These are phyloP conservation scores for Periophthalmus magnuspinnatus DNA, from an alignment of 2,797 vertebrate genomes.

Conservation along the genomic window DNA sequence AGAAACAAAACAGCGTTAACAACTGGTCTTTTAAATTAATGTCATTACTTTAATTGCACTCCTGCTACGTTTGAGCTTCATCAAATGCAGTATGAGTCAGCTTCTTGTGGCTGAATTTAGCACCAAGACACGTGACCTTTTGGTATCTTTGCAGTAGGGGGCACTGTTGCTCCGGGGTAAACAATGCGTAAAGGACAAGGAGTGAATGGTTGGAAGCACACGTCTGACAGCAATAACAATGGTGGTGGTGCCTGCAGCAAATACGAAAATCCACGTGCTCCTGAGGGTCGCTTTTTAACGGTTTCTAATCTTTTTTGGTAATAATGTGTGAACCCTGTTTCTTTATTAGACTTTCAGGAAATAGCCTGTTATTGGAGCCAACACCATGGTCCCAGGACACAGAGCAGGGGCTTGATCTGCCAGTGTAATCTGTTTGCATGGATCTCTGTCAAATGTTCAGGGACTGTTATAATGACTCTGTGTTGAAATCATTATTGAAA, in stretches of 20 bases:
- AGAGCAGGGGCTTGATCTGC: constrained; percentile 14
- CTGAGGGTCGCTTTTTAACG: constrained; percentile 31
- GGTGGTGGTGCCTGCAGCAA: constrained; percentile 50
- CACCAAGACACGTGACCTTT: constrained; percentile 4
- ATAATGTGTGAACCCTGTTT: constrained; percentile 41
- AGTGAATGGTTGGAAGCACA: constrained; percentile 50
- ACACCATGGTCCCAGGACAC: constrained; percentile 27
- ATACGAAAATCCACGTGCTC: constrained; percentile 45
- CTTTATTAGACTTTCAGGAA: constrained; percentile 49
- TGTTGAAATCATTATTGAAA: constrained; percentile 50
- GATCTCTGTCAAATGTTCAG: constrained; percentile 38
- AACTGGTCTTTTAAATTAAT: constrained; percentile 4
- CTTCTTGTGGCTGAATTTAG: constrained; percentile 23
- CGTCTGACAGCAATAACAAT: constrained; percentile 67
- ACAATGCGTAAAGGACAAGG: constrained; percentile 25
- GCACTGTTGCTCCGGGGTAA: constrained; percentile 70
- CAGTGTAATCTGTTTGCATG: constrained; percentile 42
- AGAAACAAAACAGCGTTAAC: background rate
- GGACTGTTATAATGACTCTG: constrained; percentile 50
- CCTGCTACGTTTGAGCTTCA: constrained; percentile 26
- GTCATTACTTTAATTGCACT: constrained; percentile 19
- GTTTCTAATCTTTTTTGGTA: constrained; percentile 45
- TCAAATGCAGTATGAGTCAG: constrained; percentile 65
- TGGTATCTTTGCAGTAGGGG: constrained; percentile 66
- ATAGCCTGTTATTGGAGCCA: constrained; percentile 34